Base-by-base conservation (phyloP, 2,888 invertebrate genomes). In the Drosophila neutralis region DNA sequence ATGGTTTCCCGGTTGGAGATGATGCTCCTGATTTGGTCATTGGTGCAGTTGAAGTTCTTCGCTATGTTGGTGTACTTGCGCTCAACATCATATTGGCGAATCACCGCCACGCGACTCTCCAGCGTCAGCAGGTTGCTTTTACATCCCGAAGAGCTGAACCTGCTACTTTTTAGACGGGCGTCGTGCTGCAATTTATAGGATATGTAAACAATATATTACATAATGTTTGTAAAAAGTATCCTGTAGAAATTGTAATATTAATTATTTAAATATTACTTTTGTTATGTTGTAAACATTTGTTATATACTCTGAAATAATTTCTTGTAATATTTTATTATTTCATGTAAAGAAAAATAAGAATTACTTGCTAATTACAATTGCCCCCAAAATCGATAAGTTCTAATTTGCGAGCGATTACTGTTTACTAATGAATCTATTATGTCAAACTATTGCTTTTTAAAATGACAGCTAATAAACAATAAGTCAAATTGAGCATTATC, bases 11-110 rank as follows among this genome's bases (percentile, higher is more conserved):
- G 87, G 69, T 92, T 92, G 5, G 74, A 42, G 0, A 92, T 78
- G 11, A 92, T 91, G 69, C 88, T 92, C 62, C 91, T 92, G 59
- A 92, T 92, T 79, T 92, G 92, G 57, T 92, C 92, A 90, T 90
- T 91, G 66, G 92, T 91, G 61, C 92, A 92, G 54, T 91, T 91
- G 66, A 92, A 92, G 72, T 89, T 91, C 61, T 90, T 90, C 0
- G 92, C 92, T 10, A 92, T 89, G 67, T 91, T 91, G 42, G 90
- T 92, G 60, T 92, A 92, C 86, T 91, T 91, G 4, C 92, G 92
- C 29, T 84, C 77, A 24, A 90, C 82, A 53, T 92, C 92, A 66
- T 92, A 92, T 35, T 91, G 92, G 5, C 89, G 79, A 45, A 92
- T 92, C 45, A 79, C 92, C 31, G 83, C 88, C 1, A 92, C 90